phyloP scores from a whole-genome alignment of 2,888 invertebrate species.

The Patella ulyssiponensis region DNA sequence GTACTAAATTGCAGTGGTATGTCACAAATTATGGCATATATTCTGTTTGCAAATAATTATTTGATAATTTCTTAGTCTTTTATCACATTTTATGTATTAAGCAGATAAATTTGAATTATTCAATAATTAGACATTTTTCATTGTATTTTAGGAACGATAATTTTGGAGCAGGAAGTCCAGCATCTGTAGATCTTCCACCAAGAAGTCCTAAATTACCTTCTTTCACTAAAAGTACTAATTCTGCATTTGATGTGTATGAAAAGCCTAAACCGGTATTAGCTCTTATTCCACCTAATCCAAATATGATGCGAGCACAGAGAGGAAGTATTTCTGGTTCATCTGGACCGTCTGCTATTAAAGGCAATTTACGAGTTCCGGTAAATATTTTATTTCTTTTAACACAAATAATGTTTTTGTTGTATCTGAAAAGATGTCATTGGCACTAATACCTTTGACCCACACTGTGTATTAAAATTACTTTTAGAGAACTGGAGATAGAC shows the following conservation, averaged over 20 bases:
- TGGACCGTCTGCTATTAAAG: constrained; percentile 37
- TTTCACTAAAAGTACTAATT: constrained; percentile 49
- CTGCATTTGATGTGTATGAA: constrained; percentile 55
- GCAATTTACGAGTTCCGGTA: neutral
- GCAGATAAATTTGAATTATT: too few species aligned
- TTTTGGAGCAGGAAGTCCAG: constrained; percentile 37
- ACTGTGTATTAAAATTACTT: too few species aligned
- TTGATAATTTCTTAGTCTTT: too few species aligned
- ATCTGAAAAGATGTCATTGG: too few species aligned
- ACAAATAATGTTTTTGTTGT: too few species aligned
- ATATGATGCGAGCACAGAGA: constrained; percentile 25
- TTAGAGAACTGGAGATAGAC: too few species aligned
- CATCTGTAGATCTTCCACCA: constrained; percentile 34
- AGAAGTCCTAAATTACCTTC: constrained; percentile 47
- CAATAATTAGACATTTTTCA: neutral
- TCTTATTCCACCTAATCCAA: constrained; percentile 28
- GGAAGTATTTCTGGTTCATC: constrained; percentile 37
- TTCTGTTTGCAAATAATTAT: too few species aligned
- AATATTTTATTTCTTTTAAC: neutral
- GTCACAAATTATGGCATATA: too few species aligned
- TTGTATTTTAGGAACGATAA: constrained; percentile 38
- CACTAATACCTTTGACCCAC: too few species aligned
- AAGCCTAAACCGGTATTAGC: constrained; percentile 43
- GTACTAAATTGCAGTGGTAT: too few species aligned
- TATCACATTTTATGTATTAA: too few species aligned